Conservation (phyloP, 2,888 invertebrate genomes). For the Tinea pellionella region DNA sequence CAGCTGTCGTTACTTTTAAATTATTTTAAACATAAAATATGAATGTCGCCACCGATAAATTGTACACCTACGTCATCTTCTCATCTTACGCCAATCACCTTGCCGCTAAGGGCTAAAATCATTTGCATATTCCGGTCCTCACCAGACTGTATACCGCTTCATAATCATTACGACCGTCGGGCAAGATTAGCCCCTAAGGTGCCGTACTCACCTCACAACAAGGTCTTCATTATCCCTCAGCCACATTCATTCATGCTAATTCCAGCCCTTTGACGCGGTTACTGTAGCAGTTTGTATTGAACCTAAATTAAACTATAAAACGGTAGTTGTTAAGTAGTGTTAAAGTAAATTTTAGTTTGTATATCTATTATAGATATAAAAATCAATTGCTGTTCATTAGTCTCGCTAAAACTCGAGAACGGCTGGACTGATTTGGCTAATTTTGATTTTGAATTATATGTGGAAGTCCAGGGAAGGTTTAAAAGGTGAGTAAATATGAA, state of each 20-base stretch:
- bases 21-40: neutral
- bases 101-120: constrained; percentile 30
- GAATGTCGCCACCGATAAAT: constrained; percentile 6
- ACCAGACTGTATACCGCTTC: constrained; percentile 38
- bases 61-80: constrained; percentile 1
- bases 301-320: constrained; percentile 9
- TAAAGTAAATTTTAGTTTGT: neutral
- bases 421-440: no score
- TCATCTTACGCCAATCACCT: neutral
- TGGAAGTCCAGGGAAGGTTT: no score
- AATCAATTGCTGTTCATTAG: no score
- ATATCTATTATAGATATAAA: no score
- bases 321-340: neutral
- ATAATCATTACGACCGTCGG: constrained; percentile 57
- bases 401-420: no score
- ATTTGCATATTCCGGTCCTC: constrained; percentile 62
- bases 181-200: constrained; percentile 65
- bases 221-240: constrained; percentile 60
- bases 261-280: constrained; percentile 58
- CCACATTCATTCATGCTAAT: constrained; percentile 61
- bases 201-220: constrained; percentile 48
- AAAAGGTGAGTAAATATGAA: no score
- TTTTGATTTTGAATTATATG: no score
- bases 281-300: constrained; percentile 19
- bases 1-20: neutral